phyloP scores from a whole-genome alignment of 2,113 vertebrate species.

The Pimephales promelas region DNA sequence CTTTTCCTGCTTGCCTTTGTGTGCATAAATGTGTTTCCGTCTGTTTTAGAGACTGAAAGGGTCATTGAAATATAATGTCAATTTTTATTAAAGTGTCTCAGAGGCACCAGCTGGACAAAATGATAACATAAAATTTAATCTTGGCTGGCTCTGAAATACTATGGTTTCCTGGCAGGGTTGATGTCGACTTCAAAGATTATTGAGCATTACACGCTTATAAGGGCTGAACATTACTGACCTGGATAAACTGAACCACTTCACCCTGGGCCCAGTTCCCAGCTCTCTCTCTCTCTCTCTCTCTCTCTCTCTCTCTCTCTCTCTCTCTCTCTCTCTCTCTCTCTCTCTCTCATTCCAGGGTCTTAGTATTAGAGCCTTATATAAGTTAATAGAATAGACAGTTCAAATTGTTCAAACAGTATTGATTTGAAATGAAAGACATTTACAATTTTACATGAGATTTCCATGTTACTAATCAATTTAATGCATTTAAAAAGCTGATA shows the following conservation, averaged over 20 bases:
- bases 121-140: slow-evolving; percentile 52
- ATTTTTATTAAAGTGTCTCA: slow-evolving; percentile 18
- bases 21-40: not conserved
- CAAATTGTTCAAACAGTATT: too few species aligned
- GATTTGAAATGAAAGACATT: too few species aligned
- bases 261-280: slow-evolving; percentile 34
- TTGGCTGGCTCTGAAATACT: slow-evolving; percentile 36
- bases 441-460: too few species aligned
- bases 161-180: too few species aligned
- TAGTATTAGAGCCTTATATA: not conserved
- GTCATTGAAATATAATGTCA: slow-evolving; percentile 38
- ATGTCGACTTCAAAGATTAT: too few species aligned
- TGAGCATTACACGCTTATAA: slow-evolving; percentile 46
- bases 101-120: slow-evolving; percentile 56
- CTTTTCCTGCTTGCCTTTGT: not conserved
- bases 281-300: not conserved
- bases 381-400: too few species aligned
- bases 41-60: not conserved
- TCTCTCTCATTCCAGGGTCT: not conserved
- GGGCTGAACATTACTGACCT: slow-evolving; percentile 38
- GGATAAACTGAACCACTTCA: slow-evolving; percentile 46
- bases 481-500: too few species aligned
- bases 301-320: too few species aligned
- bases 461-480: not conserved
- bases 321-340: too few species aligned